phyloP scores from a whole-genome alignment of 2,797 vertebrate genomes.

The Tenualosa thibaudeaui region DNA sequence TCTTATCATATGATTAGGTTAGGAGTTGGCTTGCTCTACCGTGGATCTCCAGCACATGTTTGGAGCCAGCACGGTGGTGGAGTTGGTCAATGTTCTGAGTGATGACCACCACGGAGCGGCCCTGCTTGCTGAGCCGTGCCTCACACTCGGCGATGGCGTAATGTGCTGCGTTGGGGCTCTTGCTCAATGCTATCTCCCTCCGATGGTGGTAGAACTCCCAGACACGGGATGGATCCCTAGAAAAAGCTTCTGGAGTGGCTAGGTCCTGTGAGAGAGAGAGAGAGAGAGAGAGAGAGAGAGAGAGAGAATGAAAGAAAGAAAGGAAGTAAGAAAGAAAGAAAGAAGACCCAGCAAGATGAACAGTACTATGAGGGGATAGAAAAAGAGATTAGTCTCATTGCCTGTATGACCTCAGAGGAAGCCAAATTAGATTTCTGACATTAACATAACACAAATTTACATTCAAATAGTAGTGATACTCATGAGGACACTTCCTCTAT shows the following conservation, averaged over 20 bases:
- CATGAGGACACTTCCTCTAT: background rate
- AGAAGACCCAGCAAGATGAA: background rate
- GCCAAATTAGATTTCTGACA: too few relatives aligned
- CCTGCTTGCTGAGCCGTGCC: constrained; percentile 81
- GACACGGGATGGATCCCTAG: constrained; percentile 85
- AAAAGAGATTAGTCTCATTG: background rate
- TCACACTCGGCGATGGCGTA: constrained; percentile 88
- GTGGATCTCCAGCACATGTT: constrained; percentile 87
- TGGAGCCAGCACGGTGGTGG: constrained; percentile 88
- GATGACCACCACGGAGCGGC: constrained; percentile 85
- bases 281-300: background rate
- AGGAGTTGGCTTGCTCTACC: constrained; percentile 66
- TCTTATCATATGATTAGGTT: background rate
- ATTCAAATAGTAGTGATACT: background rate
- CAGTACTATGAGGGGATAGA: background rate
- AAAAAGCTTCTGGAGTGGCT: constrained; percentile 89
- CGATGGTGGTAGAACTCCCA: constrained; percentile 98
- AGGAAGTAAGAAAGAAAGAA: background rate
- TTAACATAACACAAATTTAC: too few relatives aligned
- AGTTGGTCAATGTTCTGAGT: constrained; percentile 95
- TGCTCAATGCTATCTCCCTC: constrained; percentile 81
- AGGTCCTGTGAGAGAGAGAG: constrained; percentile 75
- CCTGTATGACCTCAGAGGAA: background rate
- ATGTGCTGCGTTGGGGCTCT: constrained; percentile 83
- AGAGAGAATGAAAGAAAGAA: background rate